Base-by-base conservation (phyloP, 2,113 vertebrate species). In the Myotis lucifugus region DNA sequence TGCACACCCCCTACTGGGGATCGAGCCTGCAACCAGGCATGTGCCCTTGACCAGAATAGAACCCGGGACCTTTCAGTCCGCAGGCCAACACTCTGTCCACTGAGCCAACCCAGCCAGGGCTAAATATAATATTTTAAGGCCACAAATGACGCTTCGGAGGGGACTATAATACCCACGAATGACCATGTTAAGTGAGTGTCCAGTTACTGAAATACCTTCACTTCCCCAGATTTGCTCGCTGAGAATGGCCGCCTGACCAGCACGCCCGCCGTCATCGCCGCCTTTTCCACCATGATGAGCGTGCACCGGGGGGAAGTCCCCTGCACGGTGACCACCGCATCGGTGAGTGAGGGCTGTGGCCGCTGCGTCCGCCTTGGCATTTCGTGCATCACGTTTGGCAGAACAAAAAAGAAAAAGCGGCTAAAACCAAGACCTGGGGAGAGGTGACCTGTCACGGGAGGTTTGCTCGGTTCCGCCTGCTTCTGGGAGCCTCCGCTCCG, bases 241-340 rank as follows among this genome's bases (percentile, higher is more conserved):
- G 99, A 99, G 82, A 99, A 99, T 2, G 99, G 99, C 6, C 99
- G 99, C 64, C 97, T 99, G 82, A 82, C 92, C 29, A 82, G 98
- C 23, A 99, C 99, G 52, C 93, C 97, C 0, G 98, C 97, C 11
- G 98, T 99, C 61, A 98, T 99, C n/a, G 96, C 98, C 2, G 98
- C 99, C 2, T 99, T 99, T 90, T 97, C 98, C 0, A 99, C 99
- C 97, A 99, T 99, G 97, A 99, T 99, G 99, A 99, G 99, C 0
- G 99, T 99, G 0, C 98, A 99, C 95, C 98, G 99, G 50, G 99
- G 99, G 73, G 99, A 99, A 92, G 99, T 99, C 50, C 81, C 99
- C 32, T 99, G 99, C 97, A 98, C 98, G 0, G 99, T 99, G 95
- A 99, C 98, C 94, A 99, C 99, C 1, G 99, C 99, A 0, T 99